A percentile compares a stretch with the other conserved stretches of the same genome.
Conservation (phyloP, 2,797 vertebrate genomes). For the Schizopygopsis pylzovi region DNA sequence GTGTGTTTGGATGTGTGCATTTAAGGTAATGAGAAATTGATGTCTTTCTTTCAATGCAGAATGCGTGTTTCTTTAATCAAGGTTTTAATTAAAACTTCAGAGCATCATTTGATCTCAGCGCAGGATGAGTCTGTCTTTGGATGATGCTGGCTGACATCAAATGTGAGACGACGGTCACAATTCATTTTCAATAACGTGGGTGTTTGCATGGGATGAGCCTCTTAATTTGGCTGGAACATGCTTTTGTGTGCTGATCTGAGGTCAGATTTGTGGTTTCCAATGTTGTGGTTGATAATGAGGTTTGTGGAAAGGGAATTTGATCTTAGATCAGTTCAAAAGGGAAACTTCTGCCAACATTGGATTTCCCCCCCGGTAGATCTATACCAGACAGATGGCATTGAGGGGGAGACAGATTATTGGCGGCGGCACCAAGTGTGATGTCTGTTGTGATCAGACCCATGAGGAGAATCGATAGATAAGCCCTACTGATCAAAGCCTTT, state of each 20-base stretch:
- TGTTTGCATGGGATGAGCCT: conserved; percentile 62
- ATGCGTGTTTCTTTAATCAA: conserved; percentile 78
- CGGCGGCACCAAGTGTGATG: conserved; percentile 70
- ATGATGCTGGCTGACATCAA: conserved; percentile 78
- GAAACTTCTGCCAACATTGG: conserved; percentile 43
- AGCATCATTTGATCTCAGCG: conserved; percentile 76
- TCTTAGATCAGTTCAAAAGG: conserved; percentile 30
- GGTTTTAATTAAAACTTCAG: conserved; percentile 85
- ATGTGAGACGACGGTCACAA: conserved; percentile 18
- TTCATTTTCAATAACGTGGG: conserved; percentile 56
- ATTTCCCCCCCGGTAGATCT: conserved; percentile 74
- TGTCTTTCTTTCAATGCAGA: conserved; percentile 68
- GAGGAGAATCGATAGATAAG: conserved; percentile 76
- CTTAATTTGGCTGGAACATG: conserved; percentile 22
- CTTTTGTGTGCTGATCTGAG: conserved; percentile 28
- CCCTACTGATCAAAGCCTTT: conserved; percentile 74
- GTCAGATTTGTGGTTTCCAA: not conserved
- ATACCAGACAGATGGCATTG: conserved; percentile 81
- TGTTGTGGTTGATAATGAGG: not conserved
- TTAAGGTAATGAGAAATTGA: conserved; percentile 75
- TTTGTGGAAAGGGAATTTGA: not conserved
- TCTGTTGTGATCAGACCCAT: conserved; percentile 75
- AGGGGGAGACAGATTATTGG: conserved; percentile 62
- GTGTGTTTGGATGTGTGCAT: conserved; percentile 63
- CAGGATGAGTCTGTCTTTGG: conserved; percentile 58